phyloP scores from a whole-genome alignment of 1,140 invertebrate genomes.

The Marisa cornuarietis region DNA sequence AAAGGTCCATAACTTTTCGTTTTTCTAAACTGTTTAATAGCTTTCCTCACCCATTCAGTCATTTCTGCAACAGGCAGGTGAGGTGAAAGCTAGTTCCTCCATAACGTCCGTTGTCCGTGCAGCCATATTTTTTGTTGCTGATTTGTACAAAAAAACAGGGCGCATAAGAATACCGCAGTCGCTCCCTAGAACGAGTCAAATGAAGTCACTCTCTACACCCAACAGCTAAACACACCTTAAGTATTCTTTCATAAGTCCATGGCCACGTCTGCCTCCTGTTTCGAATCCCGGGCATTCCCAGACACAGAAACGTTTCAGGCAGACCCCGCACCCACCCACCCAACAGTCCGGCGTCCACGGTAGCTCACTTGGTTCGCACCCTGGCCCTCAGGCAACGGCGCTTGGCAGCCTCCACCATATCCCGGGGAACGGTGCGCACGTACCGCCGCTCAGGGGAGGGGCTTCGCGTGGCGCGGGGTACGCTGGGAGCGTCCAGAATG shows the following conservation, averaged over 20 bases:
- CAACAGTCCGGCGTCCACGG: too few relatives aligned
- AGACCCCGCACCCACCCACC: not conserved
- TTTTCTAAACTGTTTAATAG: too few relatives aligned
- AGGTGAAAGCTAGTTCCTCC: too few relatives aligned
- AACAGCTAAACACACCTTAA: not conserved
- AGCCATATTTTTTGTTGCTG: too few relatives aligned
- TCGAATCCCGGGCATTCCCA: not conserved
- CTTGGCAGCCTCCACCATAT: constrained; percentile 53
- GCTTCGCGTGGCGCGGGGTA: constrained; percentile 47
- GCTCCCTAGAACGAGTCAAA: not conserved
- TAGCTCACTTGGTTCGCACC: constrained; percentile 50
- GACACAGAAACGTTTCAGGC: not conserved
- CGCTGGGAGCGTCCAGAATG: constrained; percentile 58
- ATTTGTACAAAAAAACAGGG: too few relatives aligned
- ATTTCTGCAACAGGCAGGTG: too few relatives aligned
- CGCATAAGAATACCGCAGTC: too few relatives aligned
- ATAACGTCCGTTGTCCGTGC: too few relatives aligned
- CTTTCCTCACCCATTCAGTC: too few relatives aligned
- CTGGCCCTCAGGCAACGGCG: constrained; percentile 47
- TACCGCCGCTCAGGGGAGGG: constrained; percentile 59
- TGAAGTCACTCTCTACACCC: not conserved
- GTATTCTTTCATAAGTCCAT: not conserved
- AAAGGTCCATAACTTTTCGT: too few relatives aligned
- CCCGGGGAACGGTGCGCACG: constrained; percentile 52
- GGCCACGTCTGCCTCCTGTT: not conserved